Evolutionary conservation across 64 coral and sea anemone genomes (phyloP).

Genomic region (Orbicella faveolata): DNA sequence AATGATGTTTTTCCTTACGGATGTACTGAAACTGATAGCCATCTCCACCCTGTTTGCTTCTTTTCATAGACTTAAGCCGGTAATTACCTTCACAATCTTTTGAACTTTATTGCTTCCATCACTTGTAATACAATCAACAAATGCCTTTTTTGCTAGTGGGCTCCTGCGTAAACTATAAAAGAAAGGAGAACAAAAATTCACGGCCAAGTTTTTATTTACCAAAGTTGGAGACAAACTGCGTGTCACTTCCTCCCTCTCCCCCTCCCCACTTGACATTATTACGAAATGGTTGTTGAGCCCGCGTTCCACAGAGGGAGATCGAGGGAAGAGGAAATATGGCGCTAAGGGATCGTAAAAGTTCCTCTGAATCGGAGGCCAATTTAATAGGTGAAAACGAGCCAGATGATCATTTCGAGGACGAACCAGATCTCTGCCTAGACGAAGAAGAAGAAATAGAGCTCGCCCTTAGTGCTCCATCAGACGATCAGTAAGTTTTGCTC

Average conservation of each 20-base stretch:
- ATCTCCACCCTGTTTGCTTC: no score
- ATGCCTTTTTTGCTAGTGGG: no score
- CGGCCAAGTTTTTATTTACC: no score
- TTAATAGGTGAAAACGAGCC: constrained; percentile 75
- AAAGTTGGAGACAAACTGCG: background rate
- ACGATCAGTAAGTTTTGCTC: constrained; percentile 74
- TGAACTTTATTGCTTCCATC: no score
- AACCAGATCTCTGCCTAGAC: constrained; percentile 62
- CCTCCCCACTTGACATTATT: constrained; percentile 13
- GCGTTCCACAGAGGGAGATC: constrained; percentile 28
- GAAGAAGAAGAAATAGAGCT: constrained; percentile 84
- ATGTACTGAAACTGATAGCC: no score
- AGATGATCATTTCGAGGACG: constrained; percentile 90
- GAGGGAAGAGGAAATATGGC: constrained; percentile 65
- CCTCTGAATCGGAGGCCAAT: constrained; percentile 78
- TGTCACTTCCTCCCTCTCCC: background rate
- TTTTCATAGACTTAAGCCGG: no score
- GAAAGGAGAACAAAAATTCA: background rate
- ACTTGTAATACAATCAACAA: no score
- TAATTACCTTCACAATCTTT: no score
- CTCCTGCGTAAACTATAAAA: background rate
- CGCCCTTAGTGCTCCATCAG: constrained; percentile 61
- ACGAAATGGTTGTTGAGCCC: constrained; percentile 75
- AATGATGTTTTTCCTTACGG: no score
- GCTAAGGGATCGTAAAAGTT: constrained; percentile 70